These are phyloP conservation scores for Oreotrochilus melanogaster DNA, from an alignment of 2,113 vertebrate genomes.

Conservation along the genomic window DNA sequence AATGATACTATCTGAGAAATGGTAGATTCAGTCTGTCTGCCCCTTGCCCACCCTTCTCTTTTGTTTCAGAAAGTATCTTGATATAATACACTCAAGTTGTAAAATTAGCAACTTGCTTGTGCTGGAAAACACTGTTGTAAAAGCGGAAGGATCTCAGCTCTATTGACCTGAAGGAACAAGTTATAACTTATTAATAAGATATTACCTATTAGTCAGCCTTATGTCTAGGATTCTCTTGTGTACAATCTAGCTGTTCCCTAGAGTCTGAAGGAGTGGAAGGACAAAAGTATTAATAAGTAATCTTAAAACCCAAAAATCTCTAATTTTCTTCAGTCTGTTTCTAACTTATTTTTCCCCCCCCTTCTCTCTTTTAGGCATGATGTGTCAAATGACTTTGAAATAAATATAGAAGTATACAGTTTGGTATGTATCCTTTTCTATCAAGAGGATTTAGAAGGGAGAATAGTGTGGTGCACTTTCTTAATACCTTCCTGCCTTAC, in stretches of 20 bases:
- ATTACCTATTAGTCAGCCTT: neutral
- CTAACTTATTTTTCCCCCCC: neutral
- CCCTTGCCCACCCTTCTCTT: neutral
- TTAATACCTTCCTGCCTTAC: neutral
- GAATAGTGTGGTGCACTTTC: neutral
- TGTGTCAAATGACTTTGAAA: constrained; percentile 91
- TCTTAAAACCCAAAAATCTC: neutral
- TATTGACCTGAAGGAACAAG: neutral
- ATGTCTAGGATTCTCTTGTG: neutral
- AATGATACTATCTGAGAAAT: neutral
- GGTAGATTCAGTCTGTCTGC: neutral
- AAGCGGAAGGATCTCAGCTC: neutral
- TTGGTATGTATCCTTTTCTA: constrained; percentile 83
- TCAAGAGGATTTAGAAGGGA: neutral
- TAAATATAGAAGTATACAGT: constrained; percentile 90
- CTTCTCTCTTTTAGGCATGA: constrained; percentile 80
- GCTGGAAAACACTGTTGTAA: neutral
- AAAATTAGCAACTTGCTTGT: neutral
- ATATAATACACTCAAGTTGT: neutral
- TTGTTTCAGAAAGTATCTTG: neutral
- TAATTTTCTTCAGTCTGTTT: neutral
- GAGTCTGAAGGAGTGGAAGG: neutral
- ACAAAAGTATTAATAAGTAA: neutral
- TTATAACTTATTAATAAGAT: neutral
- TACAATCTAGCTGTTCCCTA: neutral